These are phyloP conservation scores for Centrocercus urophasianus DNA, from an alignment of 2,113 vertebrate genomes.

Conservation along the genomic window DNA sequence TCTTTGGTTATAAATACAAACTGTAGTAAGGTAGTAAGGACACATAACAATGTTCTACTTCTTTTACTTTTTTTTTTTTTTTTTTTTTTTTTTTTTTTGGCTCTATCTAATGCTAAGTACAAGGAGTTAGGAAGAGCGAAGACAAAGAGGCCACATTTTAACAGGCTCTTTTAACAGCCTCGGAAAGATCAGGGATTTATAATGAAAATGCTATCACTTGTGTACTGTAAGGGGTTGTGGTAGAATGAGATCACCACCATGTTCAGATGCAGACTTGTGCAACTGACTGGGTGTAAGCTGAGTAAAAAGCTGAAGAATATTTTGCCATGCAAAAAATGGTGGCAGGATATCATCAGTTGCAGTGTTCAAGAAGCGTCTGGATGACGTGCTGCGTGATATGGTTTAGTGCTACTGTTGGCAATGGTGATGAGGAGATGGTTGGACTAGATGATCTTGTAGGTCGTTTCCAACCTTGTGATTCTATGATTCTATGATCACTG, in stretches of 20 bases:
- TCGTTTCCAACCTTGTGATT: too few species aligned
- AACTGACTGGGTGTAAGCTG: background rate
- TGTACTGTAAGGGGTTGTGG: background rate
- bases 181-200: background rate
- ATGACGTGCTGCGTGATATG: too few species aligned
- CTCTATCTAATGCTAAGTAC: background rate
- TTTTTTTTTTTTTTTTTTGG: background rate
- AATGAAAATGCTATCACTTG: background rate
- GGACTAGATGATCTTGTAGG: too few species aligned
- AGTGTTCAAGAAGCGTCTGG: too few species aligned
- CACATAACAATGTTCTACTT: background rate
- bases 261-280: background rate
- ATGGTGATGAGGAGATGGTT: too few species aligned
- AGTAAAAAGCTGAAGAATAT: background rate
- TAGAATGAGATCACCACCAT: background rate
- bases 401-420: too few species aligned
- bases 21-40: background rate
- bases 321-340: background rate
- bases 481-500: background rate
- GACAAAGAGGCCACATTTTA: background rate
- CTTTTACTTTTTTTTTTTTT: background rate
- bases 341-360: background rate
- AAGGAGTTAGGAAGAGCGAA: background rate
- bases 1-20: background rate
- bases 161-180: too few species aligned